Percentiles rank a stretch among this genome's conserved stretches.
Evolutionary conservation across 1,140 invertebrate genomes (phyloP).

Genomic region (Andrena cerasifolii): DNA sequence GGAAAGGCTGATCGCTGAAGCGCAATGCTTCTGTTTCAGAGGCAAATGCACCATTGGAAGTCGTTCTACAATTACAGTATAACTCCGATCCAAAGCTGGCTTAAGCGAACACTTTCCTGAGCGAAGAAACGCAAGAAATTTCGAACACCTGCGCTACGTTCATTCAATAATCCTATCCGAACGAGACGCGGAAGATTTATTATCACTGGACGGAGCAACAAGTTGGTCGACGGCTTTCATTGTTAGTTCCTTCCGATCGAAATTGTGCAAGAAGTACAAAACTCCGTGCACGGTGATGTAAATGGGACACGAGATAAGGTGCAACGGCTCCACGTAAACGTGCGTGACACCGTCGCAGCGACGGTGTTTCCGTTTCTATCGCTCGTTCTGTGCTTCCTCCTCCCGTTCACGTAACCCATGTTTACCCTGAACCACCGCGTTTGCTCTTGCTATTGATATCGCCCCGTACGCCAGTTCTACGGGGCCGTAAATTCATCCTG

Average conservation of each 20-base stretch:
- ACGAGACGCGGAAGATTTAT: background rate
- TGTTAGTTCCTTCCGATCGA: slow-evolving; percentile 31
- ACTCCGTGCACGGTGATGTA: slow-evolving; percentile 56
- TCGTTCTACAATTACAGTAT: slow-evolving; percentile 58
- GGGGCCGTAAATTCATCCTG: slow-evolving; percentile 63
- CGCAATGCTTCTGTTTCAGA: slow-evolving; percentile 20
- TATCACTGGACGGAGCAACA: too few species aligned
- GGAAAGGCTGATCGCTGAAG: background rate
- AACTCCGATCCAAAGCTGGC: background rate
- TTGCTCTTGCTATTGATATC: slow-evolving; percentile 65
- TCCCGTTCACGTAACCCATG: slow-evolving; percentile 39
- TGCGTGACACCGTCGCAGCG: slow-evolving; percentile 55
- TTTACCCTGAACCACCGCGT: slow-evolving; percentile 58
- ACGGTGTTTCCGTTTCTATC: slow-evolving; percentile 46
- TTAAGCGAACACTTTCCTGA: background rate
- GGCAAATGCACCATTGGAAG: slow-evolving; percentile 35
- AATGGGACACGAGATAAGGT: slow-evolving; percentile 68
- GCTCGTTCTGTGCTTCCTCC: slow-evolving; percentile 36
- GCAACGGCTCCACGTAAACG: slow-evolving; percentile 63
- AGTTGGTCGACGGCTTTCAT: background rate
- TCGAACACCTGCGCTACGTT: too few species aligned
- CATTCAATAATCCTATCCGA: background rate
- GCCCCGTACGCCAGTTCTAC: slow-evolving; percentile 15
- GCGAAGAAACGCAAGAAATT: background rate
- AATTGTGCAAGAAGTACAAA: slow-evolving; percentile 60